Evolutionary conservation across 92 coral and sea anemone genomes (phyloP), one percentile per base, ranked within the genome.

Genomic region (Epizoanthus scotinus): DNA sequence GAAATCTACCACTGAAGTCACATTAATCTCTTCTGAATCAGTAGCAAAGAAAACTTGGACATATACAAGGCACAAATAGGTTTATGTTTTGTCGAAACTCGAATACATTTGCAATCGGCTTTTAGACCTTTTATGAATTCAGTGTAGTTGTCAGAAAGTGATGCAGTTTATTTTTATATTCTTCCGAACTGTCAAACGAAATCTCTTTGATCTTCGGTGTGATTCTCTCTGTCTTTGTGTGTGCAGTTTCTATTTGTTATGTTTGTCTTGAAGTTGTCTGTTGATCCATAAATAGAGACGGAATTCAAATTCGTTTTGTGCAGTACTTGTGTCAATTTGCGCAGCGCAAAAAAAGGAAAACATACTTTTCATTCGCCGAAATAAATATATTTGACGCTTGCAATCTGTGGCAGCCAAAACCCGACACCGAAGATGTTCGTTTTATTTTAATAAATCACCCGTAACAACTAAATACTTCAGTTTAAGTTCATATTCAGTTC

Each of bases 231-330:
- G 73, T 38, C 0, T 15, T 53, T 21, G 13, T 68, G 73, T 68
- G 20, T 42, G 55, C 20, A 1, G 14, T 68, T 68, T 42, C 22
- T 40, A 19, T 68, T 68, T 24, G 54, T 2, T 44, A 27, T 38
- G 47, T 68, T 44, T 42, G 29, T 18, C 29, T 8, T 56, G 42
- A 15, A 21, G 73, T 68, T 68, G 31, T 68, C 73, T 68, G 42
- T 68, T 68, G n/a, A 40, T 20, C 54, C 1, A 21, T 19, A 68
- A 21, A 8, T 50, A 38, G 29, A 68, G 55, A n/a, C 71, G 7
- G 12, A 67, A 36, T 17, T 40, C 53, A 31, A 36, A 36, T 67
- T 42, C 8, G 14, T 17, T 5, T 12, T 21, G 28, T 6, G 42
- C 21, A 20, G 14, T n/a, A 42, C 8, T n/a, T 29, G 29, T 64